A percentile compares a stretch with the other conserved stretches of the same genome.
phyloP scores from a whole-genome alignment of 2,797 vertebrate species.

The Tragopan temminckii region DNA sequence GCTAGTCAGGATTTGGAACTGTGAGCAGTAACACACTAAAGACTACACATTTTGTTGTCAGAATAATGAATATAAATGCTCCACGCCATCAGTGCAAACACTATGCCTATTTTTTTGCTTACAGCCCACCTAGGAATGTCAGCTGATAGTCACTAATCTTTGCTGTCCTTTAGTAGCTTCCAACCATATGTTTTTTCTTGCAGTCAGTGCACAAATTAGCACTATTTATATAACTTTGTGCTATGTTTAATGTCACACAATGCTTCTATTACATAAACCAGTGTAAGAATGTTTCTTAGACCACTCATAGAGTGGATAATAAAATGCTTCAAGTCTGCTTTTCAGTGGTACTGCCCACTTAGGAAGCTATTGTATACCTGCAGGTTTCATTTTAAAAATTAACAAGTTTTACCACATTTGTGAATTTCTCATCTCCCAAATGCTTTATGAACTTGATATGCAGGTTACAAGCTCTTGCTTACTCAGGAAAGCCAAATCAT shows the following conservation, averaged over 20 bases:
- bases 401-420: not conserved
- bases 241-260: not conserved
- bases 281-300: not conserved
- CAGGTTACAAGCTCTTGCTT: not conserved
- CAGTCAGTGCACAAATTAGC: not conserved
- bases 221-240: not conserved
- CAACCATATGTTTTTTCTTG: not conserved
- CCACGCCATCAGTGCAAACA: not conserved
- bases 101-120: not conserved
- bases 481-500: conserved; percentile 11
- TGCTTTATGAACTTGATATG: not conserved
- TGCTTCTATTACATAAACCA: not conserved
- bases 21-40: not conserved
- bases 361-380: not conserved
- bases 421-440: not conserved
- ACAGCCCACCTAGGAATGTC: not conserved
- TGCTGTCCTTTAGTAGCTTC: conserved; percentile 6
- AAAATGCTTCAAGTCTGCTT: not conserved
- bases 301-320: not conserved
- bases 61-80: not conserved
- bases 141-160: not conserved
- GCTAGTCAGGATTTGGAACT: not conserved
- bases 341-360: not conserved
- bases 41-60: conserved; percentile 1
- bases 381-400: not conserved